Evolutionary conservation across 2,888 invertebrate genomes (phyloP).

Genomic region (Brachyptera risi): DNA sequence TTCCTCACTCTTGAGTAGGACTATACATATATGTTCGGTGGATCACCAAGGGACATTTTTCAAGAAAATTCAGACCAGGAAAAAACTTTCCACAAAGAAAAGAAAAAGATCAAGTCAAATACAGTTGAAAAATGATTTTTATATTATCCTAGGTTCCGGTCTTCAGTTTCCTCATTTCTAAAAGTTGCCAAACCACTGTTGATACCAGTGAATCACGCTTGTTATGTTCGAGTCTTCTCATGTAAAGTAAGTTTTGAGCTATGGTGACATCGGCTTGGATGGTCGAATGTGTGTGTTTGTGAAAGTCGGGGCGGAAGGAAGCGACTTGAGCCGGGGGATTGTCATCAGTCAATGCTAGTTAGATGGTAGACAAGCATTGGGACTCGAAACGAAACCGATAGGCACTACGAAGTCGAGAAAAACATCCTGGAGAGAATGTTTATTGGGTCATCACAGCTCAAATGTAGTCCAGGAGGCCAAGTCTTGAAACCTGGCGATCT

Average conservation of each 20-base stretch:
- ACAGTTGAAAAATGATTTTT: conserved; percentile 14
- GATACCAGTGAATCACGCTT: conserved; percentile 11
- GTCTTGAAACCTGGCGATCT: too few relatives aligned
- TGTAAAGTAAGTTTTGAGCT: conserved; percentile 11
- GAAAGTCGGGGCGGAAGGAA: not conserved
- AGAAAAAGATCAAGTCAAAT: conserved; percentile 15
- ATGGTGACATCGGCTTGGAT: not conserved
- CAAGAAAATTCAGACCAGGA: not conserved
- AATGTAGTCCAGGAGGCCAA: too few relatives aligned
- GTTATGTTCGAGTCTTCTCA: conserved; percentile 6
- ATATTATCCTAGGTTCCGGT: conserved; percentile 15
- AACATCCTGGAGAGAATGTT: too few relatives aligned
- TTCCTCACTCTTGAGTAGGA: conserved; percentile 4
- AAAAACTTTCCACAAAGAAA: not conserved
- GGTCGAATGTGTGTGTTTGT: not conserved
- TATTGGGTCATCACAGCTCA: too few relatives aligned
- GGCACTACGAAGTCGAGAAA: too few relatives aligned
- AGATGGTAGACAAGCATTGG: too few relatives aligned
- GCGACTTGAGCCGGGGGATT: conserved; percentile 1
- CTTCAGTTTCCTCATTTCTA: not conserved
- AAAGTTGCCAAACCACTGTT: not conserved
- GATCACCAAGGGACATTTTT: not conserved
- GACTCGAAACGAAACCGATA: too few relatives aligned
- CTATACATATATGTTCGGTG: not conserved
- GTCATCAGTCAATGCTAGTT: not conserved